phyloP scores from a whole-genome alignment of 2,888 invertebrate genomes.

The Allygus modestus region DNA sequence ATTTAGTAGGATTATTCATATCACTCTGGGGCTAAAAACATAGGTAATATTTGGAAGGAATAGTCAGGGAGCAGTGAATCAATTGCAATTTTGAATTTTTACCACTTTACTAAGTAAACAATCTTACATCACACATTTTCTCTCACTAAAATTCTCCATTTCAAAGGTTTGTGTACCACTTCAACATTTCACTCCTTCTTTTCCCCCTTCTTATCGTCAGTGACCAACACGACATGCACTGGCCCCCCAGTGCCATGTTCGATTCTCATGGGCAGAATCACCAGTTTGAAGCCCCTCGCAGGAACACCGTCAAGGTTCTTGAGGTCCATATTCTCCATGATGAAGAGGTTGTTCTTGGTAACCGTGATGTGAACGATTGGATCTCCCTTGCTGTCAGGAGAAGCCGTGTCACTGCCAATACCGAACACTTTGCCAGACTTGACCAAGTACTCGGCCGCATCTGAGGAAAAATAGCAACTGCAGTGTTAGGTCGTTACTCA shows the following conservation, averaged over 20 bases:
- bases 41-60: too few species aligned
- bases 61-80: too few species aligned
- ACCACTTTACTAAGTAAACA: too few species aligned
- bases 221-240: conserved; percentile 24
- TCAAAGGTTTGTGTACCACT: too few species aligned
- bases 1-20: too few species aligned
- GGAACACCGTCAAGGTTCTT: conserved; percentile 71
- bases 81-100: too few species aligned
- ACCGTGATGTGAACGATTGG: conserved; percentile 77
- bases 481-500: too few species aligned
- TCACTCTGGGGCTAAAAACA: too few species aligned
- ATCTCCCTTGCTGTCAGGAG: conserved; percentile 77
- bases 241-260: conserved; percentile 81
- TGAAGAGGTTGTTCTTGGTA: conserved; percentile 74
- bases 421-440: conserved; percentile 79
- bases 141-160: too few species aligned
- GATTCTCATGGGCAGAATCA: conserved; percentile 81
- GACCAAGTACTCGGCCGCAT: conserved; percentile 80
- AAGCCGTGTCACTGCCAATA: conserved; percentile 82
- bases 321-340: conserved; percentile 79
- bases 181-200: neutral
- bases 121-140: too few species aligned
- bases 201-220: conserved; percentile 16
- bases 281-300: conserved; percentile 76
- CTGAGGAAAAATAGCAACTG: conserved; percentile 69